These are phyloP conservation scores for Typhlichthys eigenmanni DNA, from an alignment of 2,797 vertebrate genomes.

Conservation along the genomic window DNA sequence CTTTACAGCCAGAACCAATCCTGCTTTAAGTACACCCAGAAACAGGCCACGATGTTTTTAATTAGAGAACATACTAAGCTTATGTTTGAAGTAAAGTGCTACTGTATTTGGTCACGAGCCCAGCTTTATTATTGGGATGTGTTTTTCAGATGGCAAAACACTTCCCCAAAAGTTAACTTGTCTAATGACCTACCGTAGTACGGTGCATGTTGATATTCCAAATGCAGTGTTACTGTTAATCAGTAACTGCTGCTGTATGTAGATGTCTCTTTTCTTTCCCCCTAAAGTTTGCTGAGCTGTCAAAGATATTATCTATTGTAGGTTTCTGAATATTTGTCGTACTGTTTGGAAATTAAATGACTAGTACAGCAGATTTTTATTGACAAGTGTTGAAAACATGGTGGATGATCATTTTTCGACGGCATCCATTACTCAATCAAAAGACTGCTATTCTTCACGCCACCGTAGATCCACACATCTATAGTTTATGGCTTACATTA, in stretches of 20 bases:
- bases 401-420: constrained; percentile 42
- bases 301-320: constrained; percentile 9
- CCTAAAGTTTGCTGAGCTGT: constrained; percentile 65
- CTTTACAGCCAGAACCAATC: neutral
- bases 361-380: neutral
- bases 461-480: constrained; percentile 17
- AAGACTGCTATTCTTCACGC: constrained; percentile 29
- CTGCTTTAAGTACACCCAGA: constrained; percentile 12
- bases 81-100: constrained; percentile 2
- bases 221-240: neutral
- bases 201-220: neutral
- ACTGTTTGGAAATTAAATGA: neutral
- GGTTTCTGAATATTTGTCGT: neutral
- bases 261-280: constrained; percentile 23
- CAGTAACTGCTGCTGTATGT: constrained; percentile 16
- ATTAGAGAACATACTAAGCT: constrained; percentile 23
- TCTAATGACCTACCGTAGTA: neutral
- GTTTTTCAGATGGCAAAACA: constrained; percentile 21
- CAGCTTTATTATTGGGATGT: constrained; percentile 6
- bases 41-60: constrained; percentile 6
- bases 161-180: constrained; percentile 18
- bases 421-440: constrained; percentile 42
- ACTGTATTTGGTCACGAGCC: constrained; percentile 1
- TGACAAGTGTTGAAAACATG: constrained; percentile 25
- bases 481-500: constrained; percentile 24